Evolutionary conservation across 2,888 invertebrate genomes (phyloP).

Genomic region (Acanthosoma haemorrhoidale): DNA sequence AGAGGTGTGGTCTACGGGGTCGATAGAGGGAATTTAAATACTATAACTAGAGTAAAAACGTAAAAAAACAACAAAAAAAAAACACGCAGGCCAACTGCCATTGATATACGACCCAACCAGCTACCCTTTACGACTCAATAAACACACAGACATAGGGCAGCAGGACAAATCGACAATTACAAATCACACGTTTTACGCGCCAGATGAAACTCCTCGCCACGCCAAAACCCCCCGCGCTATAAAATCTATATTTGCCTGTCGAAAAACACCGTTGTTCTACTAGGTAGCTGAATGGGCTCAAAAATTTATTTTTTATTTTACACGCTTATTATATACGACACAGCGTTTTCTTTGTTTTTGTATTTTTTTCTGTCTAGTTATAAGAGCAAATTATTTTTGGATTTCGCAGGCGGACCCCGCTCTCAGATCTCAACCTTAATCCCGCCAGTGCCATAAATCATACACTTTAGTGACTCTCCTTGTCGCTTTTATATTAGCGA

Average conservation of each 20-base stretch:
- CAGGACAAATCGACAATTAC: slow-evolving; percentile 24
- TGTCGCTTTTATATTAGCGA: not conserved
- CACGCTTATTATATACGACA: not conserved
- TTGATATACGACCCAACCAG: not conserved
- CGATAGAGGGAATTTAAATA: too few relatives aligned
- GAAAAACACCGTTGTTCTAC: not conserved
- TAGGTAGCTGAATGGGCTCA: not conserved
- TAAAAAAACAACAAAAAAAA: too few relatives aligned
- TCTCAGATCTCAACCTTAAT: too few relatives aligned
- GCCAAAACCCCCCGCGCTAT: not conserved
- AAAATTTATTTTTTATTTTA: not conserved
- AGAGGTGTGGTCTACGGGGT: too few relatives aligned
- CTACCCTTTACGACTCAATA: slow-evolving; percentile 17
- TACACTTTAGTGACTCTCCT: not conserved
- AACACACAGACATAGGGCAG: not conserved
- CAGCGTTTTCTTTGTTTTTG: not conserved
- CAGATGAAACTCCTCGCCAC: not conserved
- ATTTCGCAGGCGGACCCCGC: too few relatives aligned
- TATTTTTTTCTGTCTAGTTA: not conserved
- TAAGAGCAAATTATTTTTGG: not conserved
- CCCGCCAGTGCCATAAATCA: not conserved
- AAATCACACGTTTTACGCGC: slow-evolving; percentile 17
- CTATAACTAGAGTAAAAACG: too few relatives aligned
- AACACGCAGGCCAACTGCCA: too few relatives aligned
- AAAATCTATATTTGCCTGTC: slow-evolving; percentile 24